phyloP scores from a whole-genome alignment of 2,888 invertebrate genomes.

The Strigamia crassipes region DNA sequence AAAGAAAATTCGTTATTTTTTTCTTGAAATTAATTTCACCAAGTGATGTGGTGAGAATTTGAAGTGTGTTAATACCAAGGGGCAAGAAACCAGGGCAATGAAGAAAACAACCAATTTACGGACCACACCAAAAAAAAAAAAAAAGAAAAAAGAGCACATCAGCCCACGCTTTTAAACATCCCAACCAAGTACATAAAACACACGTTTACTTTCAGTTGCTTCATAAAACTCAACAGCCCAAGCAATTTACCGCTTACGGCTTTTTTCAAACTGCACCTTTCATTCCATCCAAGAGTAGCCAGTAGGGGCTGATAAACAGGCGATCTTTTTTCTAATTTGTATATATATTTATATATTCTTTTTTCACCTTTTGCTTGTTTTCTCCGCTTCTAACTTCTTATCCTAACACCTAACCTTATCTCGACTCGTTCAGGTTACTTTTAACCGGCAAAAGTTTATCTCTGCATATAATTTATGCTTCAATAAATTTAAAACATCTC shows the following conservation, averaged over 20 bases:
- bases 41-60: slow-evolving; percentile 18
- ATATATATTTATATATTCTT: neutral
- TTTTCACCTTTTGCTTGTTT: neutral
- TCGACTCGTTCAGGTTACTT: neutral
- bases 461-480: slow-evolving; percentile 11
- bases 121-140: neutral
- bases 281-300: neutral
- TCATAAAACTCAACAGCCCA: slow-evolving; percentile 40
- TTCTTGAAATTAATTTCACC: slow-evolving; percentile 11
- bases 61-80: slow-evolving; percentile 34
- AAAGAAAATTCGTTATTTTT: neutral
- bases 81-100: slow-evolving; percentile 32
- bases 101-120: slow-evolving; percentile 36
- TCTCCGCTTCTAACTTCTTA: neutral
- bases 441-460: neutral
- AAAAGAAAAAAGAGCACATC: slow-evolving; percentile 2
- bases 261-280: slow-evolving; percentile 7
- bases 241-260: slow-evolving; percentile 38
- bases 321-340: slow-evolving; percentile 7
- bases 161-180: slow-evolving; percentile 37
- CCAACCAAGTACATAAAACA: slow-evolving; percentile 39
- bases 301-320: slow-evolving; percentile 17
- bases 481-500: slow-evolving; percentile 23
- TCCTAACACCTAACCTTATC: neutral
- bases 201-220: slow-evolving; percentile 37